Base-by-base conservation (phyloP, 2,113 vertebrate genomes). In the Diglossa brunneiventris region DNA sequence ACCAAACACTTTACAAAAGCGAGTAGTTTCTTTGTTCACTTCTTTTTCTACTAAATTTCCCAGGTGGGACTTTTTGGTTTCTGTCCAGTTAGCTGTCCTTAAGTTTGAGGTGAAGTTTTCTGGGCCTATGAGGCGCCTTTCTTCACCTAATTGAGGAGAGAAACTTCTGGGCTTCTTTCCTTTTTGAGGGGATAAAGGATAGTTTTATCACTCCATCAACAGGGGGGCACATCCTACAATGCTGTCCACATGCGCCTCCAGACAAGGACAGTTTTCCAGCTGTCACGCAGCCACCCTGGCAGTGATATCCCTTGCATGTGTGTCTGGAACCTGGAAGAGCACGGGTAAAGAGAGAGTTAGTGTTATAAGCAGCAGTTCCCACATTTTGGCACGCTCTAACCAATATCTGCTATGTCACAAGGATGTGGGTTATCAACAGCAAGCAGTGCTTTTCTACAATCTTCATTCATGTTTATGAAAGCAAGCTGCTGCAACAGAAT, bases 221-320 rank as follows among this genome's bases (percentile, higher is more conserved):
- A 15, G 49, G 14, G 46, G 14, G 24, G 8, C 49, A 50, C 49
- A 50, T 50, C 49, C 49, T 50, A 50, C 14, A 15, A 27, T 27
- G 49, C 26, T 26, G n/a, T 35, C 56, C n/a, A 11, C 4, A 4
- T 2, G 10, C 5, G 26, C n/a, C 56, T 24, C 22, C 58, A 59
- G 58, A n/a, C n/a, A 59, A 26, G 49, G 49, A 50, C 49, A 28
- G 0, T 28, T 17, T 28, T 26, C 24, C 35, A 13, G 8, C 59
- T 62, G 59, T 39, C 35, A 19, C 35, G 19, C 35, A 39, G 23
- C 58, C 37, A 10, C 56, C 10, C 7, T 12, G 23, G 58, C 23
- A 26, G n/a, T 37, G n/a, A 7, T 17, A 4, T 37, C 10, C 33
- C 14, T 22, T 27, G 5, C 58, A 4, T 27, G 24, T 0, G 3